Percentiles rank a stretch among this genome's conserved stretches.
phyloP scores from a whole-genome alignment of 2,888 invertebrate species.

The Hypomecis punctinalis region DNA sequence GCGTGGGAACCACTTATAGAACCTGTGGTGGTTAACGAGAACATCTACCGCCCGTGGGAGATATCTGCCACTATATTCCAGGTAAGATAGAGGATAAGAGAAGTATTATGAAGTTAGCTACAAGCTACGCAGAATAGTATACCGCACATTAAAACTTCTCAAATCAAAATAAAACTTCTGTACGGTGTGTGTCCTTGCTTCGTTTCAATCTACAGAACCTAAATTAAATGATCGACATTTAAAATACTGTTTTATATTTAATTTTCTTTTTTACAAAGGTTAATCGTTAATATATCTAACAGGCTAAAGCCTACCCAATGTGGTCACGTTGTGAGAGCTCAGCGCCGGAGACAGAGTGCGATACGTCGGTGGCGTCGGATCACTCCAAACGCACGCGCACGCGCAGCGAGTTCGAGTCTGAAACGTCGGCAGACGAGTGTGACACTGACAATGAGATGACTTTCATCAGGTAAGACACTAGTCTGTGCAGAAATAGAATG shows the following conservation, averaged over 20 bases:
- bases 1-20: constrained; percentile 95
- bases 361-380: constrained; percentile 52
- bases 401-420: constrained; percentile 79
- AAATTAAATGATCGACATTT: no score
- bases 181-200: no score
- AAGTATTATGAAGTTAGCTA: no score
- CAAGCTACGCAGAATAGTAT: no score
- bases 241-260: no score
- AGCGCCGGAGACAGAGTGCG: constrained; percentile 57
- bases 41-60: constrained; percentile 89
- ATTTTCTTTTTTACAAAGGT: no score
- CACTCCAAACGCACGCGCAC: constrained; percentile 59
- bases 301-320: constrained; percentile 86
- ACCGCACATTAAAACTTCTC: no score
- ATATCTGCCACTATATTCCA: constrained; percentile 87
- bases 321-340: constrained; percentile 71
- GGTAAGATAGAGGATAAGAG: constrained; percentile 51
- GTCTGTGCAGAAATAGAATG: background rate
- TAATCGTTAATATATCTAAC: constrained; percentile 38
- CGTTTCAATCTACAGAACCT: no score
- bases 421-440: constrained; percentile 85
- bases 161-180: no score
- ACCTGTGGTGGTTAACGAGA: constrained; percentile 88
- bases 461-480: constrained; percentile 67
- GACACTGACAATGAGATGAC: constrained; percentile 86